These are phyloP conservation scores for Pipistrellus nathusii DNA, from an alignment of 2,797 vertebrate genomes.

Conservation along the genomic window DNA sequence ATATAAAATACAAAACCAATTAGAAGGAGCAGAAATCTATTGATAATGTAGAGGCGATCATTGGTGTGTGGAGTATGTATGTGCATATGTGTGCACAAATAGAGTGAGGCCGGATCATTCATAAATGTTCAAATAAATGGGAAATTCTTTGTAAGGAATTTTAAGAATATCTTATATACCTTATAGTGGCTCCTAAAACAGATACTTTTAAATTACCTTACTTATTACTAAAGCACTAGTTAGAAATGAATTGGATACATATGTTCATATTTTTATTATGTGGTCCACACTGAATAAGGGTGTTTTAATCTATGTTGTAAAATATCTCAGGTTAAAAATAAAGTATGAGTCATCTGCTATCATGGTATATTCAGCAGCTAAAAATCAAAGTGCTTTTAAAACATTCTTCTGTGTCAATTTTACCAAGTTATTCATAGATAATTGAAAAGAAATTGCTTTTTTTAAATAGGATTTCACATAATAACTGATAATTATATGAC, in stretches of 20 bases:
- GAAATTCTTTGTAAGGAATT: not conserved
- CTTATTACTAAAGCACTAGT: slow-evolving; percentile 32
- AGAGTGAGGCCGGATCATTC: not conserved
- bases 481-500: not conserved
- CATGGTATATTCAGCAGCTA: not conserved
- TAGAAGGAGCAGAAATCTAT: slow-evolving; percentile 29
- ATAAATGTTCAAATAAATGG: not conserved
- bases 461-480: not conserved
- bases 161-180: not conserved
- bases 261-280: slow-evolving; percentile 48
- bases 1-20: slow-evolving; percentile 51
- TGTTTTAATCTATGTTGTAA: slow-evolving; percentile 60
- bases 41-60: not conserved
- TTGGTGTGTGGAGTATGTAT: not conserved
- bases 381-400: slow-evolving; percentile 46
- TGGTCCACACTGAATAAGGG: slow-evolving; percentile 27
- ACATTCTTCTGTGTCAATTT: slow-evolving; percentile 39
- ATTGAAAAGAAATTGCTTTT: slow-evolving; percentile 59
- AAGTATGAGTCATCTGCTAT: slow-evolving; percentile 28
- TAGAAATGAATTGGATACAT: not conserved
- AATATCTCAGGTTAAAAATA: slow-evolving; percentile 61
- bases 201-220: slow-evolving; percentile 1
- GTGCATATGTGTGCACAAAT: not conserved
- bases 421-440: slow-evolving; percentile 11
- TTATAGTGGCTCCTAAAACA: not conserved